Conservation (phyloP, 1,140 invertebrate genomes). For the Euglossa dilemma region DNA sequence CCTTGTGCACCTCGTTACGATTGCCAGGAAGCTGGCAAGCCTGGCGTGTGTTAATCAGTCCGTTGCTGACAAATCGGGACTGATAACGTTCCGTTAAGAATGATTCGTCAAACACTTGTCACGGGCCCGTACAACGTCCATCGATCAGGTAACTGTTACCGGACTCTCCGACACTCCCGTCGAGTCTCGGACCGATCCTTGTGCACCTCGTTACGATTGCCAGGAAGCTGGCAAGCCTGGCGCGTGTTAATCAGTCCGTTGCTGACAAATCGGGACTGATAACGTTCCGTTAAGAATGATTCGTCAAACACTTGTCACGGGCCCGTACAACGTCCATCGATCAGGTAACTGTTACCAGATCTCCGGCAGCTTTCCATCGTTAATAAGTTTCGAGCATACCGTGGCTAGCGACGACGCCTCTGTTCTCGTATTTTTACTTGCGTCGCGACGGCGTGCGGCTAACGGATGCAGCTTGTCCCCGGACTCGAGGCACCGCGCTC, state of each 20-base stretch:
- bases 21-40: no score
- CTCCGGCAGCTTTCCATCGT: slow-evolving; percentile 4
- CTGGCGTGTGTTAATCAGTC: background rate
- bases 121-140: background rate
- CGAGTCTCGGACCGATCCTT: no score
- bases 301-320: no score
- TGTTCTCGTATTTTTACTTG: background rate
- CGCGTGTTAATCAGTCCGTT: background rate
- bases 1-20: no score
- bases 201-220: no score
- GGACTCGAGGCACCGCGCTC: no score
- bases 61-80: slow-evolving; percentile 3
- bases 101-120: background rate
- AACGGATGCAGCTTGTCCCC: slow-evolving; percentile 1
- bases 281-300: background rate
- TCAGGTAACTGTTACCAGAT: slow-evolving; percentile 18
- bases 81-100: background rate
- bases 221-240: no score
- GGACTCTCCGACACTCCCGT: no score
- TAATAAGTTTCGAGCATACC: slow-evolving; percentile 9
- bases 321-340: background rate
- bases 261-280: background rate
- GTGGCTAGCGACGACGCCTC: background rate
- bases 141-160: slow-evolving; percentile 22
- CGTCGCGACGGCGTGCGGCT: background rate